Base-by-base conservation (phyloP, 2,888 invertebrate species). In the Balanococcus diminutus region DNA sequence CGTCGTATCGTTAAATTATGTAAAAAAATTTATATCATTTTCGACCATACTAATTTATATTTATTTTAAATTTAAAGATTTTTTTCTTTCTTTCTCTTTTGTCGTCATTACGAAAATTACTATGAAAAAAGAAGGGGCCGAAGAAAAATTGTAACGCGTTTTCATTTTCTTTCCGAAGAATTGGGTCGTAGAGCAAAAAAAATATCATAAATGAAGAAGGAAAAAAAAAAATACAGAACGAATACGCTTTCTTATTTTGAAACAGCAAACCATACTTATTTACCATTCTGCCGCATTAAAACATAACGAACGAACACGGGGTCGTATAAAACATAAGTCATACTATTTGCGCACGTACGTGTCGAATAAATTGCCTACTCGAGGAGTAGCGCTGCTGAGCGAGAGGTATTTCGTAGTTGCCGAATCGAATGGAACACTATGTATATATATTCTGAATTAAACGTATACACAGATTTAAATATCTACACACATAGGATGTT, bases 281-380 rank as follows among this genome's bases (percentile, higher is more conserved):
- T 67, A 67, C 25, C 61, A 67, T 67, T 67, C 61, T 67, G 28
- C 25, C 61, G 61, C 61, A 67, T 67, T 67, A 67, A 67, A 67
- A 67, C 25, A 67, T 67, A 67, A 67, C 61, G 61, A 67, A 67
- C 28, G 19, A 51, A 51, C 51, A 51, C 19, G 51, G 61, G 25
- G 25, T 14, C 28, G 61, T 22, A 67, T 22, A 67, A 67, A 67
- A 22, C 61, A 67, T 67, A 67, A 67, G 61, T 67, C 61, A 67
- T 67, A 28, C 61, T 67, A 67, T 67, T 67, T 67, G 61, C 28
- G 28, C 61, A 67, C 61, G 61, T 67, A 67, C 61, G 61, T 67
- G 61, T 67, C 61, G 61, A 67, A 67, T 67, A 67, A 67, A 67
- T 67, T 67, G 61, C 61, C 61, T 67, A 67, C 61, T 25, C 61